Conservation (phyloP, 2,113 vertebrate genomes). For the Megatriorchis doriae region DNA sequence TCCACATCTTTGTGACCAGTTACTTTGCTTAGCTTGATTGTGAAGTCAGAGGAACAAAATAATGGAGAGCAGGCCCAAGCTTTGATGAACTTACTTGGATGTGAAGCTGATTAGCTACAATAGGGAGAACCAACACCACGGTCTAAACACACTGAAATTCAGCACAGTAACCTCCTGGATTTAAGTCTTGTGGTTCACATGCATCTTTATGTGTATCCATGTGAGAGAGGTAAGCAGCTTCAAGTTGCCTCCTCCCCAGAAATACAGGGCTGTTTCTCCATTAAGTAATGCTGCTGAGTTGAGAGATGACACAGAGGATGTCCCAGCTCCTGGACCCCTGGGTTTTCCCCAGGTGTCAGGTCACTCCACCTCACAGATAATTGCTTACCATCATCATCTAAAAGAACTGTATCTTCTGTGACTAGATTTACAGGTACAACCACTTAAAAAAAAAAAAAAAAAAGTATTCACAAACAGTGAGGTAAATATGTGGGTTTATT, state of each 20-base stretch:
- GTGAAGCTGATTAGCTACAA: conserved; percentile 11
- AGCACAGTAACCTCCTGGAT: background rate
- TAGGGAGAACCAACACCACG: background rate
- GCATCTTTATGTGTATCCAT: background rate
- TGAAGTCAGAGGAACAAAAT: conserved; percentile 34
- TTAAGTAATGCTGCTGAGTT: background rate
- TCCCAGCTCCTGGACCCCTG: background rate
- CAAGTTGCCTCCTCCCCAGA: background rate
- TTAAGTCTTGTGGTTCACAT: background rate
- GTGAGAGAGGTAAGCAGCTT: background rate
- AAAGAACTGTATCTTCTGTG: conserved; percentile 7
- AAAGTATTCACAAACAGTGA: background rate
- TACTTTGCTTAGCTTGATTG: conserved; percentile 2
- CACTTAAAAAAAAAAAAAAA: conserved; percentile 13
- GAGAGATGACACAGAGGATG: conserved; percentile 2
- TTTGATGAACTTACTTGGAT: conserved; percentile 13
- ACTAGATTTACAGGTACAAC: conserved; percentile 58
- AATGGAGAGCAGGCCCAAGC: conserved; percentile 5
- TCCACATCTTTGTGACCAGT: background rate
- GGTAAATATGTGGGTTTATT: conserved; percentile 49
- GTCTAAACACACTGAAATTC: background rate
- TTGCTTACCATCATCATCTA: background rate
- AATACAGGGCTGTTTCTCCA: background rate
- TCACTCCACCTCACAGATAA: conserved; percentile 12
- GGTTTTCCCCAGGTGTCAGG: conserved; percentile 15